A percentile compares a stretch with the other conserved stretches of the same genome.
Evolutionary conservation across 1,140 invertebrate genomes (phyloP).

Genomic region (Drosophila triauraria): DNA sequence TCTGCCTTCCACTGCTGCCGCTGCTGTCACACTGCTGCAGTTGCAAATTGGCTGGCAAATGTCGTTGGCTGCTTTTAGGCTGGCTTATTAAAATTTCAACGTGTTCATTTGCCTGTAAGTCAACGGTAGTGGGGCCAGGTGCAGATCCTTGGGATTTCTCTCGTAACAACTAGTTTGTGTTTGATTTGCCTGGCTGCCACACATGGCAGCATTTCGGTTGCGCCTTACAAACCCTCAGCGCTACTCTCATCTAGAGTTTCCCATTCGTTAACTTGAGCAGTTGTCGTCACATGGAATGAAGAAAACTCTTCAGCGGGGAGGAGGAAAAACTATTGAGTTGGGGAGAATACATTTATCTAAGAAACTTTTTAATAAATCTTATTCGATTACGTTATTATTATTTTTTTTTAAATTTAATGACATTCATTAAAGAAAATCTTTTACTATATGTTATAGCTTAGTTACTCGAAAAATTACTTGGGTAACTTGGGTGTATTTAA

Average conservation of each 20-base stretch:
- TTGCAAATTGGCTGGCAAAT: conserved; percentile 81
- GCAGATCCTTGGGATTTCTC: conserved; percentile 48
- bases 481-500: no score
- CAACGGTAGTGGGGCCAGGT: conserved; percentile 22
- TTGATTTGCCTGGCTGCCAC: conserved; percentile 68
- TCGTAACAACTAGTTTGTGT: conserved; percentile 78
- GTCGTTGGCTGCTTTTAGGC: conserved; percentile 77
- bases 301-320: not conserved
- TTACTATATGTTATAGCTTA: no score
- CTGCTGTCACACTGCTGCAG: conserved; percentile 43
- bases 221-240: not conserved
- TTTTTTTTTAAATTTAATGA: not conserved
- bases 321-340: conserved; percentile 17
- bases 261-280: conserved; percentile 45
- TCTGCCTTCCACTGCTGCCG: conserved; percentile 21
- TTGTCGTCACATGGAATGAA: conserved; percentile 35
- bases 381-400: not conserved
- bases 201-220: conserved; percentile 59
- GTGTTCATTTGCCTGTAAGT: conserved; percentile 78
- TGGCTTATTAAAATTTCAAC: conserved; percentile 81
- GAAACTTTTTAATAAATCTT: conserved; percentile 14
- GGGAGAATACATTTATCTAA: not conserved
- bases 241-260: conserved; percentile 3
- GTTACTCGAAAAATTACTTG: no score
- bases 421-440: not conserved